Evolutionary conservation across 2,113 vertebrate genomes (phyloP), one percentile per base, ranked within the genome.

Genomic region (Hippocampus guttulatus): DNA sequence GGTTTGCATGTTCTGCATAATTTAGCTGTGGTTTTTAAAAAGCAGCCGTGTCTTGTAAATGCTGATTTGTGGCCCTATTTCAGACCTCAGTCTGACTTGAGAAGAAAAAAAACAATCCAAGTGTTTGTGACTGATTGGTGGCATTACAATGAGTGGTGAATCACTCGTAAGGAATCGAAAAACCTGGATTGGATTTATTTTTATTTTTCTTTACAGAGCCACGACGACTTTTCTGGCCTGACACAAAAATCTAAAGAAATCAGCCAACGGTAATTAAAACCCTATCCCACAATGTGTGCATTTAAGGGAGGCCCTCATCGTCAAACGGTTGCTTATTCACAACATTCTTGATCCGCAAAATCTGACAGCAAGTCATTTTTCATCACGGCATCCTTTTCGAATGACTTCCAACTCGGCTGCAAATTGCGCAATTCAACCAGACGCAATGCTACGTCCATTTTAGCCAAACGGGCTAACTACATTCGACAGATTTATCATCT

Each of bases 81-180:
- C 15, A 54, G 54, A 69, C 51, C 21, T 27, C 3, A 12, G n/a
- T 60, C 23, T 70, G 68, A 45, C 64, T 76, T 64, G 40, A 14
- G 25, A 62, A 54, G 69, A 52, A 68, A 66, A 71, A 66, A 27
- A 60, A 7, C 61, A 18, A 49, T 60, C 51, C n/a, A 38, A 30
- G 70, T 55, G 54, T 66, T 68, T 45, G 25, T 71, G 70, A 65
- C 43, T 69, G 71, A 51, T 51, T 30, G 43, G 38, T 23, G 43
- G 23, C n/a, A 66, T 71, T 65, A 10, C 52, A 64, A 76, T 58
- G 54, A 76, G 68, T 61, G 45, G 38, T 52, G 41, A 67, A 64
- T 64, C 76, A 67, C 9, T 60, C 23, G 66, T 21, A 58, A 58
- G 11, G 25, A 58, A 25, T 33, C 61, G 11, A 11, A 73, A 76